A percentile compares a stretch with the other conserved stretches of the same genome.
phyloP scores from a whole-genome alignment of 64 coral and sea anemone species.

The Dendrophyllia cribrosa region DNA sequence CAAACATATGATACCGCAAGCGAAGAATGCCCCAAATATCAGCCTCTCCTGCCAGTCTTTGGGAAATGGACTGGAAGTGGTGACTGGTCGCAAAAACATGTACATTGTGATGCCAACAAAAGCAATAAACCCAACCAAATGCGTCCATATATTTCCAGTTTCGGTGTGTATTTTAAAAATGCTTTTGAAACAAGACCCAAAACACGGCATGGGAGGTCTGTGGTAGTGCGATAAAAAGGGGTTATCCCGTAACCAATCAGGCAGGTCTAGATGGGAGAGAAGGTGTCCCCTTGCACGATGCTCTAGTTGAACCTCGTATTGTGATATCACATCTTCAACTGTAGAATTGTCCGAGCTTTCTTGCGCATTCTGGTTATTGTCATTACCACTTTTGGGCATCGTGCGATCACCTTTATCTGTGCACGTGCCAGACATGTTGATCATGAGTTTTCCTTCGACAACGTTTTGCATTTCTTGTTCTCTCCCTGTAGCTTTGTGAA shows the following conservation, averaged over 20 bases:
- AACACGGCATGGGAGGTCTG: conserved; percentile 84
- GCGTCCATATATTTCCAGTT: conserved; percentile 95
- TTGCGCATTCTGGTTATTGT: not conserved
- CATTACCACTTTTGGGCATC: conserved; percentile 74
- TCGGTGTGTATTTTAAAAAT: conserved; percentile 87
- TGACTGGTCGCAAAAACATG: conserved; percentile 69
- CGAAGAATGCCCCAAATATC: conserved; percentile 78
- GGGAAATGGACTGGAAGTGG: conserved; percentile 64
- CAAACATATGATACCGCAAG: conserved; percentile 80
- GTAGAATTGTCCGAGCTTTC: not conserved
- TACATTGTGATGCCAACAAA: conserved; percentile 80
- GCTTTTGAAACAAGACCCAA: conserved; percentile 80
- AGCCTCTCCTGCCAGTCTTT: conserved; percentile 69
- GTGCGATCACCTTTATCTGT: conserved; percentile 17
- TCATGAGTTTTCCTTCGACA: not conserved
- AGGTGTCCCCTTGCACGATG: conserved; percentile 37
- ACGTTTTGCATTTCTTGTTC: not conserved
- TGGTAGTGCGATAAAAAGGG: conserved; percentile 77
- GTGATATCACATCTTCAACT: conserved; percentile 22
- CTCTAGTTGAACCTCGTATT: conserved; percentile 44
- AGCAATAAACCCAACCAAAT: conserved; percentile 82
- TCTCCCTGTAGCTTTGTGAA: not conserved
- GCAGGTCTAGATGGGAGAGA: conserved; percentile 70
- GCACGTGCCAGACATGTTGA: not conserved
- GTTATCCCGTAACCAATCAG: conserved; percentile 88